Evolutionary conservation across 2,113 vertebrate genomes (phyloP), one percentile per base, ranked within the genome.

Genomic region (Syngnathus scovelli): DNA sequence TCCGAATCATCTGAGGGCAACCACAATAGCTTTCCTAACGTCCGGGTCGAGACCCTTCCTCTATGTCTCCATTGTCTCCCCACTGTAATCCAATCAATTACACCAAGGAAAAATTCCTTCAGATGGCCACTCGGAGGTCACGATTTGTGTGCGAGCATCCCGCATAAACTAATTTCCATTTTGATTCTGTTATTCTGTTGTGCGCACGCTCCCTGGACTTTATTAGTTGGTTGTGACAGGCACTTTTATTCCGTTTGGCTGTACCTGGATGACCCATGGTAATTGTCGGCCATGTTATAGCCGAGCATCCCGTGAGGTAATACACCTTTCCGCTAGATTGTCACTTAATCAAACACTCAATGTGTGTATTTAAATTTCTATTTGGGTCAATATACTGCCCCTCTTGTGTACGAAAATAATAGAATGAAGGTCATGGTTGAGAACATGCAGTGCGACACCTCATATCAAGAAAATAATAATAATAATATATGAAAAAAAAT

Each of bases 191-290:
- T 64, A 37, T 37, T 60, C 38, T 59, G 23, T 54, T 9, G 4
- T 49, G 51, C 19, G n/a, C 7, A n/a, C 52, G 23, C 10, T n/a
- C 18, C 38, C 16, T 27, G 61, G 72, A 41, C 15, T 82, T 87
- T 78, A 85, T 84, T 78, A 75, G 77, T 83, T 75, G 73, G 74
- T 71, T 83, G 83, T 83, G 83, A 87, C 77, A 84, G 72, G 76
- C 76, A 69, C 68, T 70, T 78, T 55, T 62, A 80, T 77, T 82
- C 80, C 84, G 62, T 19, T 39, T 38, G 6, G 23, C 55, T 56
- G 23, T n/a, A 39, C 19, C 19, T 61, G 59, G 12, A 38, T 12
- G 38, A 61, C 59, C 59, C 3, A 2, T 9, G 19, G 59, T 19
- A 61, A 61, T 61, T 33, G 27, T 33, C 39, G 10, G 21, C 37